Evolutionary conservation across 2,797 vertebrate genomes (phyloP).

Genomic region (Pampus argenteus): DNA sequence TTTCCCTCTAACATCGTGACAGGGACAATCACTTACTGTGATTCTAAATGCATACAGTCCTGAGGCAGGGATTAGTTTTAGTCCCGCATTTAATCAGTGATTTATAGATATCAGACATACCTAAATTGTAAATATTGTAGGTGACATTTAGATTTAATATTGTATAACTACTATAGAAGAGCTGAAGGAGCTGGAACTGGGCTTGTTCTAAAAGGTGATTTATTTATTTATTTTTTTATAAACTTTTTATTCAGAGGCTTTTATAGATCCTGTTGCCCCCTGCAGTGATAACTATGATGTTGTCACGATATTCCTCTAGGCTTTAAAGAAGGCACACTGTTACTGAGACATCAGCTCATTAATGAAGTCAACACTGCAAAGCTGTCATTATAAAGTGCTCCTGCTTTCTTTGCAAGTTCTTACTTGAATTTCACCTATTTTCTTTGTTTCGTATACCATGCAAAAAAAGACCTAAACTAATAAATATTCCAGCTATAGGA

Average conservation of each 20-base stretch:
- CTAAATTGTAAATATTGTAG: background rate
- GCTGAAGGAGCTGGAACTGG: background rate
- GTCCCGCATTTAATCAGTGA: background rate
- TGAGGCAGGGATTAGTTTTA: background rate
- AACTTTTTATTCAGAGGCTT: no score
- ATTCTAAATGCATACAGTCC: background rate
- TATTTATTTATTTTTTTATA: no score
- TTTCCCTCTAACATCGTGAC: slow-evolving; percentile 30
- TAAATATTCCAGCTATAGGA: no score
- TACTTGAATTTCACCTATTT: background rate
- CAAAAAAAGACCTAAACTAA: background rate
- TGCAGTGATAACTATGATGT: background rate
- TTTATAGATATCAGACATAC: background rate
- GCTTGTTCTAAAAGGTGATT: background rate
- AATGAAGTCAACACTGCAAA: background rate
- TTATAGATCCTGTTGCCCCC: background rate
- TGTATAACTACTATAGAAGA: no score
- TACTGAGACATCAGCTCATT: background rate
- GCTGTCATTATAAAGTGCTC: no score
- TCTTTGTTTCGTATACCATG: background rate
- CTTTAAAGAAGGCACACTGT: background rate
- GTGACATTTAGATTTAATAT: background rate
- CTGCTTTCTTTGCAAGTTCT: no score
- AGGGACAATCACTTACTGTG: slow-evolving; percentile 7
- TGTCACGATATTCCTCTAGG: background rate